Evolutionary conservation across 2,113 vertebrate species (phyloP).

Genomic region (Trematocara nigrifrons): DNA sequence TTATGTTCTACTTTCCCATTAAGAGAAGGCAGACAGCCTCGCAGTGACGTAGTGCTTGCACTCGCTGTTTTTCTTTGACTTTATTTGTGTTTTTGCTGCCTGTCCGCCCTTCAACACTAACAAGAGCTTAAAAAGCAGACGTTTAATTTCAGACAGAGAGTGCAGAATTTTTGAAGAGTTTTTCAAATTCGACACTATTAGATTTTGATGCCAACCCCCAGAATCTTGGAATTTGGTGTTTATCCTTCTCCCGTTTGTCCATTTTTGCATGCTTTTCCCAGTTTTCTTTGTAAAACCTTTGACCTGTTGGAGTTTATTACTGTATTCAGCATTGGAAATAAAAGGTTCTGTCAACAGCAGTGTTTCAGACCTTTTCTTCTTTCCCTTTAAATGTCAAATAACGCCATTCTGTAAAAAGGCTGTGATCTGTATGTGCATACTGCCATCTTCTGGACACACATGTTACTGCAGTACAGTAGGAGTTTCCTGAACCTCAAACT

Average conservation of each 20-base stretch:
- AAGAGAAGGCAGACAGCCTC: slow-evolving; percentile 46
- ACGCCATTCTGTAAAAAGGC: background rate
- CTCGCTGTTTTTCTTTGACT: background rate
- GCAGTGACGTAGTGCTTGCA: slow-evolving; percentile 29
- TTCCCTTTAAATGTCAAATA: background rate
- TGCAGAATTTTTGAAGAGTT: background rate
- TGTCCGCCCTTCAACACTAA: background rate
- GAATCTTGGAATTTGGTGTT: background rate
- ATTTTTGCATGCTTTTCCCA: background rate
- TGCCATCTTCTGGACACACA: slow-evolving; percentile 51
- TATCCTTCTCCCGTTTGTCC: background rate
- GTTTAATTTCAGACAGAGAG: background rate
- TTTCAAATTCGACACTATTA: background rate
- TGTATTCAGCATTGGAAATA: slow-evolving; percentile 15
- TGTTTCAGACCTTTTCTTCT: slow-evolving; percentile 22
- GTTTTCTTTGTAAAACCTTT: background rate
- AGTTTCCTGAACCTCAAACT: background rate
- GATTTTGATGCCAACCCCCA: background rate
- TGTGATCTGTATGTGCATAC: slow-evolving; percentile 17
- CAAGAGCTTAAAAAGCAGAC: background rate
- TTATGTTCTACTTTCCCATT: slow-evolving; percentile 61
- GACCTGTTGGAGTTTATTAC: background rate
- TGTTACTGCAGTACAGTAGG: background rate
- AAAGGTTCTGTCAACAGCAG: slow-evolving; percentile 20
- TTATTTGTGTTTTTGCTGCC: background rate